phyloP scores from a whole-genome alignment of 1,140 invertebrate genomes.

The Formica exsecta region DNA sequence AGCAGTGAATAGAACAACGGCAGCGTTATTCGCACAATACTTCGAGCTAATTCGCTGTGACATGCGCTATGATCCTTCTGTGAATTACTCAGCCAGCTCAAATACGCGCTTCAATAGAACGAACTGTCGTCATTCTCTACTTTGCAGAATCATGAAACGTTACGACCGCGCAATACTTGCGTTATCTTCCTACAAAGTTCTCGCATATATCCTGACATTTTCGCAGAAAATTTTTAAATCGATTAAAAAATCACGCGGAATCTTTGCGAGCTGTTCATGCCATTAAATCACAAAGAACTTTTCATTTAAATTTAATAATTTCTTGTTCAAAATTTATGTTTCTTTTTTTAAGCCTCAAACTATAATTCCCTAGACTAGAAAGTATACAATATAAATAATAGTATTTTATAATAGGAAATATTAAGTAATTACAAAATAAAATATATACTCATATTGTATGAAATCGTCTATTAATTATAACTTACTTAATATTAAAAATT shows the following conservation, averaged over 20 bases:
- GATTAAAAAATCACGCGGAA: conserved; percentile 51
- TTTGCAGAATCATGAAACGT: conserved; percentile 10
- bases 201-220: neutral
- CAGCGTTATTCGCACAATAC: neutral
- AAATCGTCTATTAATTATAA: neutral
- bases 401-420: neutral
- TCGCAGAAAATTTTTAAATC: conserved; percentile 45
- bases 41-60: conserved; percentile 34
- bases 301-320: conserved; percentile 2
- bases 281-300: conserved; percentile 54
- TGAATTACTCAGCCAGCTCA: conserved; percentile 34
- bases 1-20: conserved; percentile 27
- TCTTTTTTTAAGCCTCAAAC: neutral
- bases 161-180: neutral
- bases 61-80: conserved; percentile 10
- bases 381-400: neutral
- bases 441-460: neutral
- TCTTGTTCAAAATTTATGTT: neutral
- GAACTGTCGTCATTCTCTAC: conserved; percentile 15
- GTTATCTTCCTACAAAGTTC: conserved; percentile 17
- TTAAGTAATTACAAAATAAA: neutral
- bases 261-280: neutral
- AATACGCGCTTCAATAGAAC: conserved; percentile 16
- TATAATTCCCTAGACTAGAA: neutral
- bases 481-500: neutral